Base-by-base conservation (phyloP, 2,113 vertebrate species). In the Falcunculus frontatus region DNA sequence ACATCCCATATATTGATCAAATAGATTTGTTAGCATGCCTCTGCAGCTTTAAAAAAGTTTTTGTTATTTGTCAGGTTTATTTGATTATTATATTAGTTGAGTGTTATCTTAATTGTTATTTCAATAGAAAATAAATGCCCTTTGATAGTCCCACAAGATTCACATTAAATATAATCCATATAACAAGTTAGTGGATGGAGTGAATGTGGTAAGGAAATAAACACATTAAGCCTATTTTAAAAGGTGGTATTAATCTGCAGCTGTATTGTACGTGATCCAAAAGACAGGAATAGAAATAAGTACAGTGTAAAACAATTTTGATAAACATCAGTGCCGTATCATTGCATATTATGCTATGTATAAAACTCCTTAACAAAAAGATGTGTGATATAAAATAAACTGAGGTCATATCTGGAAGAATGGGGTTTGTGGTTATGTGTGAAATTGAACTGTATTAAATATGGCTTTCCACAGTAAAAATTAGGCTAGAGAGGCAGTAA, bases 1-100 rank as follows among this genome's bases (percentile, higher is more conserved):
- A 94, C 88, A 96, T 97, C 91, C 97, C 97, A 95, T 97, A 91
- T 97, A 98, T 98, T 98, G 98, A 98, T 98, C 97, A 98, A 97
- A 98, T 97, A 97, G 96, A 97, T 98, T 98, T 97, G 95, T 95
- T 96, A 97, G 95, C 91, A 89, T 96, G 96, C 84, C 86, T 97
- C 93, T 90, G 87, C 95, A 93, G 83, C 83, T 97, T 96, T 97
- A 90, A 92, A 93, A 93, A 95, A 92, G 90, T 96, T 94, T 86
- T 83, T 96, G 94, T 91, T 96, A 95, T 97, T 96, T 93, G 97
- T 95, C 96, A 97, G 87, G 86, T 97, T 93, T 86, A 93, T 97
- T 96, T 96, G 95, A 97, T 97, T 96, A 96, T 90, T 95, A 49
- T 96, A 96, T 98, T 97, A 77, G 11, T 95, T 68, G 75, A 5